These are phyloP conservation scores for Capreolus pygargus DNA, from an alignment of 2,113 vertebrate species.

Conservation along the genomic window DNA sequence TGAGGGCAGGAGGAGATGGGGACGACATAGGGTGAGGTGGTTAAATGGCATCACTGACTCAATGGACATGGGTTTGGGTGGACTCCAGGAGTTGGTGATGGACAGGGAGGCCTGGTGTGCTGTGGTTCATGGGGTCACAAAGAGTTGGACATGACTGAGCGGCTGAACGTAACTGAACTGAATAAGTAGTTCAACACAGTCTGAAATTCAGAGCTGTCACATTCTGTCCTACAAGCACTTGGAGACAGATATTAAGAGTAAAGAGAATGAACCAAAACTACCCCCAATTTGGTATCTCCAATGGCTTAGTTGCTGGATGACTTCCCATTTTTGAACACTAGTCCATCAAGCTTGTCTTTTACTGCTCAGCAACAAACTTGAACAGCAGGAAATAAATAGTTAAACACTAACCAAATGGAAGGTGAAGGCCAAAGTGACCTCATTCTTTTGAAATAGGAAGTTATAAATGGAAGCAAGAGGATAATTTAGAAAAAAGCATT, in stretches of 20 bases:
- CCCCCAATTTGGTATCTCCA: constrained; percentile 61
- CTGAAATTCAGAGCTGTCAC: background rate
- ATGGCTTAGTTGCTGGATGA: constrained; percentile 60
- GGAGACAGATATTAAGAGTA: constrained; percentile 61
- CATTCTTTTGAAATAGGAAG: constrained; percentile 49
- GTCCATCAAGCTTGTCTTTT: constrained; percentile 73
- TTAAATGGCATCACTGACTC: too few species aligned
- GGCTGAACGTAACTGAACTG: too few species aligned
- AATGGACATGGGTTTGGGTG: too few species aligned
- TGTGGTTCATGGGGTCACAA: too few species aligned
- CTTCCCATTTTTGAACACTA: constrained; percentile 66
- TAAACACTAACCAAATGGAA: constrained; percentile 69
- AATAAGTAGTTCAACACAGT: background rate
- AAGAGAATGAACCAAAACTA: constrained; percentile 19
- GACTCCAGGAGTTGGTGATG: too few species aligned
- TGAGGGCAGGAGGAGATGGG: too few species aligned
- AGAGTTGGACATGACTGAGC: too few species aligned
- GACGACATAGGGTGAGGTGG: too few species aligned
- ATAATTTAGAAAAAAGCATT: constrained; percentile 13
- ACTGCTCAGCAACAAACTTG: constrained; percentile 67
- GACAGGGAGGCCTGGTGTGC: too few species aligned
- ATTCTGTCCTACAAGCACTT: constrained; percentile 30
- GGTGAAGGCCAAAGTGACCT: background rate
- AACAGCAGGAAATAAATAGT: constrained; percentile 79
- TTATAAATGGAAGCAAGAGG: constrained; percentile 45